phyloP scores from a whole-genome alignment of 2,888 invertebrate species.

The Trichopoda pennipes region DNA sequence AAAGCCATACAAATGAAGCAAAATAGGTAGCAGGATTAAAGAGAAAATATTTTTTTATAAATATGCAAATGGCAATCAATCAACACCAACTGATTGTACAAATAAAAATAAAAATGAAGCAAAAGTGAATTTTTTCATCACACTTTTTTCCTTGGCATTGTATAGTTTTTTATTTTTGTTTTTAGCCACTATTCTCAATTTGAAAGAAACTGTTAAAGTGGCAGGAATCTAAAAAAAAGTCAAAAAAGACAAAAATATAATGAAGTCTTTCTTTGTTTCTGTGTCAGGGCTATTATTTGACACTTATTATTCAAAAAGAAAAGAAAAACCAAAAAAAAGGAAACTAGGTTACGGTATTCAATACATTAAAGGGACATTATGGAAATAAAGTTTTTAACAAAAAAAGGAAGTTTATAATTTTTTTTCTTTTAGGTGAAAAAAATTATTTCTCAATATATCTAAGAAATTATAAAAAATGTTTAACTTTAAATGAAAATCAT shows the following conservation, averaged over 20 bases:
- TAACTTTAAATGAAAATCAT: not conserved
- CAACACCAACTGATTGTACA: constrained; percentile 58
- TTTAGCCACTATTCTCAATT: too few species aligned
- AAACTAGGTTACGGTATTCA: constrained; percentile 20
- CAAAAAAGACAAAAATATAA: constrained; percentile 26
- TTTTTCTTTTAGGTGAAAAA: not conserved
- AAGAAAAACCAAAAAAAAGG: not conserved
- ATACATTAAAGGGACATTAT: constrained; percentile 28
- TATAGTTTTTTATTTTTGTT: too few species aligned
- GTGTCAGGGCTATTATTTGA: not conserved
- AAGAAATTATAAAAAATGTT: too few species aligned
- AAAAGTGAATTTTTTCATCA: constrained; percentile 8
- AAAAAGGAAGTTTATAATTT: not conserved
- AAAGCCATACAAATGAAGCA: not conserved
- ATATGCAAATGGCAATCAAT: constrained; percentile 64
- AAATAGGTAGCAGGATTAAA: not conserved
- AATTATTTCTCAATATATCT: too few species aligned
- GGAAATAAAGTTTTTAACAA: constrained; percentile 27
- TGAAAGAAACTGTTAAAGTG: not conserved
- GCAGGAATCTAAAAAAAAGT: not conserved
- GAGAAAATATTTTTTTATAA: constrained; percentile 31
- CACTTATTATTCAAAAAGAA: not conserved
- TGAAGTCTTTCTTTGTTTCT: constrained; percentile 23
- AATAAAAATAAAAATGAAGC: constrained; percentile 14
- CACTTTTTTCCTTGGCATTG: too few species aligned